These are phyloP conservation scores for Lutraria rhynchaena DNA, from an alignment of 1,140 invertebrate species.

Conservation along the genomic window DNA sequence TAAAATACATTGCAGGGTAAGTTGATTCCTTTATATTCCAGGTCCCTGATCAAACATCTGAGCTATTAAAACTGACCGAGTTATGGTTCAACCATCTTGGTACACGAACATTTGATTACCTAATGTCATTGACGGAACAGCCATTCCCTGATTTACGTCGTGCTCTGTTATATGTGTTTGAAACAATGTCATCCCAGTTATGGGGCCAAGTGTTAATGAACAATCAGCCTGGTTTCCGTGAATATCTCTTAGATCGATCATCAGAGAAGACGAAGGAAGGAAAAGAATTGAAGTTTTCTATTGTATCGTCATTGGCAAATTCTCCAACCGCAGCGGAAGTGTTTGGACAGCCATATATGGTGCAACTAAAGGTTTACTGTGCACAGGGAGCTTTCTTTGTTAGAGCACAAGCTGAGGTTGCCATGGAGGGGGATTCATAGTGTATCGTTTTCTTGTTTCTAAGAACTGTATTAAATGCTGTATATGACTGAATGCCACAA, in stretches of 20 bases:
- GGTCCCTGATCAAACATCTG: constrained; percentile 79
- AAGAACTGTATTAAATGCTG: no score
- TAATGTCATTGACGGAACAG: constrained; percentile 85
- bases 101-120: constrained; percentile 83
- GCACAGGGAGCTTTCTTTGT: constrained; percentile 89
- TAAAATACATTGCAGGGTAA: background rate
- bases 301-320: constrained; percentile 86
- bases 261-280: constrained; percentile 88
- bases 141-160: constrained; percentile 86
- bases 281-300: constrained; percentile 87
- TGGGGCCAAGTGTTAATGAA: constrained; percentile 87
- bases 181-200: constrained; percentile 83
- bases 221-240: constrained; percentile 86
- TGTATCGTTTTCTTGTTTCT: no score
- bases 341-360: constrained; percentile 85
- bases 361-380: constrained; percentile 87
- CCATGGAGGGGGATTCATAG: constrained; percentile 75
- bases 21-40: constrained; percentile 51
- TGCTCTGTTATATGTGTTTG: constrained; percentile 84
- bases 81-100: constrained; percentile 85
- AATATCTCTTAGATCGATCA: constrained; percentile 89
- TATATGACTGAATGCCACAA: no score
- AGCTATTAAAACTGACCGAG: constrained; percentile 83
- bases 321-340: constrained; percentile 84
- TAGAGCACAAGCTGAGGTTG: constrained; percentile 86